Evolutionary conservation across 2,797 vertebrate species (phyloP).

Genomic region (Merluccius polli): DNA sequence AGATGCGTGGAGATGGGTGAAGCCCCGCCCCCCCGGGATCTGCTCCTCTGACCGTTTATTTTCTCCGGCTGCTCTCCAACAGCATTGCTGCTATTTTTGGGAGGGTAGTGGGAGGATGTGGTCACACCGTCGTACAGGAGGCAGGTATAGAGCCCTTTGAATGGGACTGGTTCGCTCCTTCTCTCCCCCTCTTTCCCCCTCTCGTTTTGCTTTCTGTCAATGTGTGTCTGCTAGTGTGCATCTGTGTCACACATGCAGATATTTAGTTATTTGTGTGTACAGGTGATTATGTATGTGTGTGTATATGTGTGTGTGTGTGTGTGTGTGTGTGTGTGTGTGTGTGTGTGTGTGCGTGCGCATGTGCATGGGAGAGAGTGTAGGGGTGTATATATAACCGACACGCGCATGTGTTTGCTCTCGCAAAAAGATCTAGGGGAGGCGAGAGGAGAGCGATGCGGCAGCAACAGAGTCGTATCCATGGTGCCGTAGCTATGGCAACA

Average conservation of each 20-base stretch:
- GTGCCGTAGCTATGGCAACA: conserved; percentile 76
- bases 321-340: conserved; percentile 8
- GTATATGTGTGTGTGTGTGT: conserved; percentile 28
- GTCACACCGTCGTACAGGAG: conserved; percentile 70
- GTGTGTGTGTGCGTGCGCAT: conserved; percentile 9
- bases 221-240: conserved; percentile 21
- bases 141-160: conserved; percentile 59
- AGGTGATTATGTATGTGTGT: conserved; percentile 22
- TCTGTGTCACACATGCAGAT: conserved; percentile 31
- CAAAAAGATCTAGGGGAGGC: conserved; percentile 29
- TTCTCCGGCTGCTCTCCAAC: conserved; percentile 45
- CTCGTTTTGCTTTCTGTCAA: neutral
- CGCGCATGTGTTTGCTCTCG: conserved; percentile 18
- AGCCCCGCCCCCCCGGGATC: conserved; percentile 44
- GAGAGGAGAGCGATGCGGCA: conserved; percentile 59
- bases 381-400: conserved; percentile 11
- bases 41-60: conserved; percentile 58
- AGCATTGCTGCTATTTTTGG: conserved; percentile 68
- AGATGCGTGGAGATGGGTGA: conserved; percentile 57
- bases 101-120: conserved; percentile 67
- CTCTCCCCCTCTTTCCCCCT: conserved; percentile 1
- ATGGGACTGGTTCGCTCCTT: conserved; percentile 19
- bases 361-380: no score
- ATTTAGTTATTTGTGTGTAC: conserved; percentile 6
- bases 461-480: conserved; percentile 74